Conservation (phyloP, 2,797 vertebrate genomes). For the Petrocephalus schoutedeni region DNA sequence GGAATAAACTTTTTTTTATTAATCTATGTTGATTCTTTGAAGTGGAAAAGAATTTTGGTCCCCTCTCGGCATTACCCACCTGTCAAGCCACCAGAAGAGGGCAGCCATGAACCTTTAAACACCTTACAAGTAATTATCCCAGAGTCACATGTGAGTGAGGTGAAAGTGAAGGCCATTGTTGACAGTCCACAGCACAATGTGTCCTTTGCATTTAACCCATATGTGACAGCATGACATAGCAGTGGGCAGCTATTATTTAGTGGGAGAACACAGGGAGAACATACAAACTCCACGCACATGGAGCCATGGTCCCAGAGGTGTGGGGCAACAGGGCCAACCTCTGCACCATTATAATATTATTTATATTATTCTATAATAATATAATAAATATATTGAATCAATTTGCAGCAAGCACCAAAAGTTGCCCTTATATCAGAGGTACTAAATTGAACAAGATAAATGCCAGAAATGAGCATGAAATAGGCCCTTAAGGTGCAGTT, state of each 20-base stretch:
- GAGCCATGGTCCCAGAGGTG: too few species aligned
- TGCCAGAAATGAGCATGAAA: neutral
- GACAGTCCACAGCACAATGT: too few species aligned
- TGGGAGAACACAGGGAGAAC: too few species aligned
- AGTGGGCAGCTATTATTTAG: too few species aligned
- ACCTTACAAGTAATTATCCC: too few species aligned
- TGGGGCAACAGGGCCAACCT: too few species aligned
- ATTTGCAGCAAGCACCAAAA: neutral
- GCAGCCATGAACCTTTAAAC: neutral
- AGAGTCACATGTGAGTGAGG: too few species aligned
- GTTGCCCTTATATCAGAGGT: too few species aligned
- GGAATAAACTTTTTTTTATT: neutral
- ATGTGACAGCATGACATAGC: too few species aligned
- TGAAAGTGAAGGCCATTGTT: too few species aligned
- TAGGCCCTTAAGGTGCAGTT: neutral
- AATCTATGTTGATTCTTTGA: neutral
- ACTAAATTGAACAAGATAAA: neutral
- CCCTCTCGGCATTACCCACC: constrained; percentile 28
- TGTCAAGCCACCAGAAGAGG: neutral
- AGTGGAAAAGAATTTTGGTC: neutral
- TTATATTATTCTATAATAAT: neutral
- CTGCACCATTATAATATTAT: neutral
- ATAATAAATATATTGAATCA: neutral
- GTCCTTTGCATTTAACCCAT: too few species aligned
- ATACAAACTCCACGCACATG: too few species aligned